Base-by-base conservation (phyloP, 2,113 vertebrate species). In the Pimephales promelas region DNA sequence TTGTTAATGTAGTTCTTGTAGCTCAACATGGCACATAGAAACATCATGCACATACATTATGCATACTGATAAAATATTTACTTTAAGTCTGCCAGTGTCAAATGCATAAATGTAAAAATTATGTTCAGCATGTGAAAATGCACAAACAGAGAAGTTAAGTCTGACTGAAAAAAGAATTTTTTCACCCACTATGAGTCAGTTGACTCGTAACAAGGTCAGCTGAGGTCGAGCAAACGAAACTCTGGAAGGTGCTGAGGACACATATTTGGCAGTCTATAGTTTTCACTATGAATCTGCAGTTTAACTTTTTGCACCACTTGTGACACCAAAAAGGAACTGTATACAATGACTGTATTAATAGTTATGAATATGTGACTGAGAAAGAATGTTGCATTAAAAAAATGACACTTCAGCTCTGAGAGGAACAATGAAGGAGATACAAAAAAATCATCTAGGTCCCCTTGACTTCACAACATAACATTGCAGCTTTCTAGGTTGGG, bases 281-380 rank as follows among this genome's bases (percentile, higher is more conserved):
- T 79, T 61, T 79, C 76, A 62, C 34, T 79, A 79, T 79, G 76
- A 79, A 45, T 79, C 4, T 28, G 36, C 56, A 20, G 36, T 26
- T 2, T 24, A 45, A 61, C 16, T 13, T 59, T 77, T 34, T 59
- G 10, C 22, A 57, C 34, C 54, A 40, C 22, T 24, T 57, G 31
- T 9, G 11, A n/a, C 31, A 57, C 74, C 34, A 34, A n/a, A n/a
- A 57, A 11, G 6, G 6, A 57, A 18, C 10, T 34, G 28, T n/a
- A 56, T 56, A 54, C 26, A 71, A 2, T 24, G n/a, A 34, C 5
- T 34, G 8, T 5, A 52, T 31, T 52, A 18, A 20, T 3, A 18
- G 49, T 28, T 49, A 18, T 66, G 22, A 66, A 68, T 22, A 22
- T 11, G 43, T n/a, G 22, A 71, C 36, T 45, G 36, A 22, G 22